phyloP scores from a whole-genome alignment of 2,113 vertebrate species.

The Alligator mississippiensis region DNA sequence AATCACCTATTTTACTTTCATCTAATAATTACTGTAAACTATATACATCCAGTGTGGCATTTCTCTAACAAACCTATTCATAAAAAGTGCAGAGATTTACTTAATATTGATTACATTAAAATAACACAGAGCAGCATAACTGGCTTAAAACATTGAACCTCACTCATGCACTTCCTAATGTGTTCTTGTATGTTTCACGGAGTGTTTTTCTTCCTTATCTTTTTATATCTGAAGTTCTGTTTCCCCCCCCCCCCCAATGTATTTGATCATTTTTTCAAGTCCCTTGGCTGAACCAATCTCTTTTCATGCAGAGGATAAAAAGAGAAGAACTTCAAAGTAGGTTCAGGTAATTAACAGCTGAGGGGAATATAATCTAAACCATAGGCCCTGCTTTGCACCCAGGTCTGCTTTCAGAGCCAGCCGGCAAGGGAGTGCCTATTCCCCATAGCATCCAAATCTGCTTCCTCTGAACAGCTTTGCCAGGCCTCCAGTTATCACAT shows the following conservation, averaged over 20 bases:
- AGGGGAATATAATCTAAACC: constrained; percentile 92
- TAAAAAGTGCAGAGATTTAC: constrained; percentile 52
- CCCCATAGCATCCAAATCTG: constrained; percentile 87
- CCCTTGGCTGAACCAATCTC: constrained; percentile 86
- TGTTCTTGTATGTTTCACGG: constrained; percentile 74
- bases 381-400: constrained; percentile 87
- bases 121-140: constrained; percentile 50
- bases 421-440: constrained; percentile 86
- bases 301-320: constrained; percentile 87
- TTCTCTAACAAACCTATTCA: constrained; percentile 49
- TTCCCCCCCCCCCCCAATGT: constrained; percentile 72
- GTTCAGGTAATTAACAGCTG: constrained; percentile 94
- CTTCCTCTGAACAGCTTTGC: constrained; percentile 93
- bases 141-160: constrained; percentile 36
- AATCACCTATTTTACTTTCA: constrained; percentile 65
- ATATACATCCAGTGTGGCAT: constrained; percentile 41
- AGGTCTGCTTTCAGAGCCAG: constrained; percentile 84
- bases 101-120: constrained; percentile 60
- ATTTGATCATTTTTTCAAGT: constrained; percentile 89
- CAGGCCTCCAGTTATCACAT: constrained; percentile 96
- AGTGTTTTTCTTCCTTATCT: constrained; percentile 83
- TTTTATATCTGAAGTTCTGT: constrained; percentile 82
- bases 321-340: constrained; percentile 89
- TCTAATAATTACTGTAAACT: constrained; percentile 69
- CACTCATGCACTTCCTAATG: constrained; percentile 64